Conservation (phyloP, 2,113 vertebrate genomes). For the Zosterops hypoxanthus region DNA sequence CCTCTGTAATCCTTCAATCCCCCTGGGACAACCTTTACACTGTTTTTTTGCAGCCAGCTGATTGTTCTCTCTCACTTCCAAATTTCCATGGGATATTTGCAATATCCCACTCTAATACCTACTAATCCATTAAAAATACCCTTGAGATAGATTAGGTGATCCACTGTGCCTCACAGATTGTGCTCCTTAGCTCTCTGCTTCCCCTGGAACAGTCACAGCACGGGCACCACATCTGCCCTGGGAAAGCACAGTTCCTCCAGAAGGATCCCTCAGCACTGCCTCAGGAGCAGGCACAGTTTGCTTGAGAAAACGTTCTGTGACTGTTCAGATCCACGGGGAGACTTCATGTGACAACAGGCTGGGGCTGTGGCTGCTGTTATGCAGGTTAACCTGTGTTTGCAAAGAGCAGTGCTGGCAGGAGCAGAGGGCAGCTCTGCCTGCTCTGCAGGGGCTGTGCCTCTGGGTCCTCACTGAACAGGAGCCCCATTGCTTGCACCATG, state of each 20-base stretch:
- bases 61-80: conserved; percentile 49
- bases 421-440: not conserved
- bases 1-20: conserved; percentile 29
- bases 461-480: not conserved
- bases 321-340: not conserved
- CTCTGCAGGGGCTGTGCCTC: not conserved
- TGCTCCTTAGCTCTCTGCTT: not conserved
- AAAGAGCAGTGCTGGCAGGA: not conserved
- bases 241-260: not conserved
- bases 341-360: not conserved
- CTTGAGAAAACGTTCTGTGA: not conserved
- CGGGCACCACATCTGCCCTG: not conserved
- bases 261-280: not conserved
- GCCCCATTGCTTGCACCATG: not conserved
- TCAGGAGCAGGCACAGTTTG: conserved; percentile 4
- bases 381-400: not conserved
- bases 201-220: not conserved
- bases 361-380: not conserved
- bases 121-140: conserved; percentile 60
- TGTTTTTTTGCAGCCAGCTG: conserved; percentile 24
- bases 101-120: conserved; percentile 44
- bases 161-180: conserved; percentile 22
- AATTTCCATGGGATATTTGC: conserved; percentile 59
- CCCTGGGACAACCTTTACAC: conserved; percentile 31
- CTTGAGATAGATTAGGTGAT: conserved; percentile 37